Evolutionary conservation across 2,888 invertebrate genomes (phyloP).

Genomic region (Andrena praecox): DNA sequence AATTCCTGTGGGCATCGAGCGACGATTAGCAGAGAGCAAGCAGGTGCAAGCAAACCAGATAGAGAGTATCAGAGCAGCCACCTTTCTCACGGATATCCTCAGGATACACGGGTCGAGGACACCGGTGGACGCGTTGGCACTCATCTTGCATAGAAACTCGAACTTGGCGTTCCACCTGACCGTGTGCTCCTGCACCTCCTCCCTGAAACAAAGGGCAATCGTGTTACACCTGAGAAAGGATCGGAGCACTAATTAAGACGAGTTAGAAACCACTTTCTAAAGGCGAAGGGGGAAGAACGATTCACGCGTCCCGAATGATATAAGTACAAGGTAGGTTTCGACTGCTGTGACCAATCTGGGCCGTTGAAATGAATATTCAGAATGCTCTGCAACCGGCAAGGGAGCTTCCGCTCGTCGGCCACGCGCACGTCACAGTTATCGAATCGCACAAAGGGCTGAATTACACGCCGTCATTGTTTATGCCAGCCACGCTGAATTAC

Average conservation of each 20-base stretch:
- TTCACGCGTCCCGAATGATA: slow-evolving; percentile 15
- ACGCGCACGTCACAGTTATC: slow-evolving; percentile 20
- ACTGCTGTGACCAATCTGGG: slow-evolving; percentile 26
- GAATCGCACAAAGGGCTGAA: slow-evolving; percentile 33
- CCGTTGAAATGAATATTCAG: slow-evolving; percentile 50
- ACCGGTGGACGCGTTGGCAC: slow-evolving; percentile 97
- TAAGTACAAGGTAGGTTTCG: slow-evolving; percentile 2
- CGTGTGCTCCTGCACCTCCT: slow-evolving; percentile 96
- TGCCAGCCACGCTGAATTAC: slow-evolving; percentile 18
- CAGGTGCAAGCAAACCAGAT: too few species aligned
- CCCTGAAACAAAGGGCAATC: slow-evolving; percentile 86
- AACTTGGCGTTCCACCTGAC: slow-evolving; percentile 97
- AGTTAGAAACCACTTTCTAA: background rate
- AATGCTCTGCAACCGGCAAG: slow-evolving; percentile 40
- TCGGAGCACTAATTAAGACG: too few species aligned
- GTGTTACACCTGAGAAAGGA: too few species aligned
- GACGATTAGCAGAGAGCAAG: background rate
- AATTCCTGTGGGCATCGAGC: slow-evolving; percentile 86
- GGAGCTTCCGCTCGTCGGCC: slow-evolving; percentile 31
- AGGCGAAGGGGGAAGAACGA: slow-evolving; percentile 31
- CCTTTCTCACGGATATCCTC: slow-evolving; percentile 98
- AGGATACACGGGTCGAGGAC: slow-evolving; percentile 97
- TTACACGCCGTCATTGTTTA: slow-evolving; percentile 17
- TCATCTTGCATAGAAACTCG: slow-evolving; percentile 98
- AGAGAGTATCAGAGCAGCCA: slow-evolving; percentile 73